Base-by-base conservation (phyloP, 2,113 vertebrate genomes). In the Dendrocopos noguchii region DNA sequence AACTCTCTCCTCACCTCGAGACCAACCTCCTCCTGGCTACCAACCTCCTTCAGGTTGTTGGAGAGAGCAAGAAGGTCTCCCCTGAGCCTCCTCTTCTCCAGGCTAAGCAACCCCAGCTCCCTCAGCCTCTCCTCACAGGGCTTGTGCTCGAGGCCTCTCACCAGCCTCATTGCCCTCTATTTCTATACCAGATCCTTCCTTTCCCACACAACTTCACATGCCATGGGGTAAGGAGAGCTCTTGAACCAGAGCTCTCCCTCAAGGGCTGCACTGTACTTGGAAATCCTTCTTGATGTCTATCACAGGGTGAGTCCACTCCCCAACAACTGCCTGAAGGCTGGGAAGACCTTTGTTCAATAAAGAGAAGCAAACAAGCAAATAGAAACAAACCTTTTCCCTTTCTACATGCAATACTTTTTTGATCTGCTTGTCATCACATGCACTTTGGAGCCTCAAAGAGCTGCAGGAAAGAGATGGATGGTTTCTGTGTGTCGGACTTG, bases 281-380 rank as follows among this genome's bases (percentile, higher is more conserved):
- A 21, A 36, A 61, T 13, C 5, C 19, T n/a, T 34, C 27, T 42
- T 42, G 39, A 75, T 22, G 29, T 12, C 33, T 72, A 22, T 39
- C 0, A 0, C 9, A 59, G 46, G 0, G 2, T 0, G 0, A 74
- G 33, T 34, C 47, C 61, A 44, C 1, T 1, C 34, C 15, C 10
- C 2, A 4, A 47, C 15, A 39, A 36, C 11, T 44, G 31, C 39
- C 84, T 89, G 55, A 87, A 79, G 63, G 20, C 50, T 44, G n/a
- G 3, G 13, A 21, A 80, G 39, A 77, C 11, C 56, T 46, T 61
- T 28, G 72, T 84, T 28, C 39, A 24, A 15, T 36, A 71, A 70
- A 80, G 14, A 3, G 7, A 8, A 75, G 61, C 31, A 71, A 90
- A 82, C 22, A 33, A 61, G 12, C 15, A 46, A 70, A 47, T 12